Percentiles rank a stretch among this genome's conserved stretches.
Evolutionary conservation across 2,888 invertebrate genomes (phyloP).

Genomic region (Julus scanicus): DNA sequence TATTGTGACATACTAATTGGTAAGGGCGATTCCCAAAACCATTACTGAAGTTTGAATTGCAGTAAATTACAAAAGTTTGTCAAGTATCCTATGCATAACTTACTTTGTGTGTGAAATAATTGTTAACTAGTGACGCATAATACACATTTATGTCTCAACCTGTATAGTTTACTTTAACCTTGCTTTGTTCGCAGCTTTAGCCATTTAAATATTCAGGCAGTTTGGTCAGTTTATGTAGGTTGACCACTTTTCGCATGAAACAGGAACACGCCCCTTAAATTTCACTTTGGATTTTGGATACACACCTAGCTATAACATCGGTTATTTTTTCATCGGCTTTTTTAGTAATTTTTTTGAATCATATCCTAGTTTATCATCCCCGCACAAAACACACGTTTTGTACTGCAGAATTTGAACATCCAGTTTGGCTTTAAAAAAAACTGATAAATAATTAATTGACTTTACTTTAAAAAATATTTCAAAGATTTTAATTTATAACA

Average conservation of each 20-base stretch:
- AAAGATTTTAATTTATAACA: constrained; percentile 28
- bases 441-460: not conserved
- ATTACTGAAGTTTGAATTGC: too few species aligned
- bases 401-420: not conserved
- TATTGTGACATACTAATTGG: too few species aligned
- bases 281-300: constrained; percentile 19
- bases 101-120: too few species aligned
- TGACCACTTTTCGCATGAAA: constrained; percentile 13
- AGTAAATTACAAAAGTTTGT: too few species aligned
- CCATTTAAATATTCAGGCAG: constrained; percentile 14
- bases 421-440: not conserved
- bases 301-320: constrained; percentile 7
- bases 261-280: not conserved
- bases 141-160: not conserved
- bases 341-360: constrained; percentile 5
- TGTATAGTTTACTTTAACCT: constrained; percentile 1
- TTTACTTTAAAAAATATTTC: not conserved
- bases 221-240: constrained; percentile 38
- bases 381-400: not conserved
- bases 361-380: not conserved
- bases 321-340: not conserved
- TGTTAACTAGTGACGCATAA: too few species aligned
- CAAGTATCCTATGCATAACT: too few species aligned
- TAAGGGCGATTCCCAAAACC: too few species aligned
- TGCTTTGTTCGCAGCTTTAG: constrained; percentile 23